Percentiles rank a stretch among this genome's conserved stretches.
Conservation (phyloP, 2,888 invertebrate genomes). For the Melikaiella ostensackeni region DNA sequence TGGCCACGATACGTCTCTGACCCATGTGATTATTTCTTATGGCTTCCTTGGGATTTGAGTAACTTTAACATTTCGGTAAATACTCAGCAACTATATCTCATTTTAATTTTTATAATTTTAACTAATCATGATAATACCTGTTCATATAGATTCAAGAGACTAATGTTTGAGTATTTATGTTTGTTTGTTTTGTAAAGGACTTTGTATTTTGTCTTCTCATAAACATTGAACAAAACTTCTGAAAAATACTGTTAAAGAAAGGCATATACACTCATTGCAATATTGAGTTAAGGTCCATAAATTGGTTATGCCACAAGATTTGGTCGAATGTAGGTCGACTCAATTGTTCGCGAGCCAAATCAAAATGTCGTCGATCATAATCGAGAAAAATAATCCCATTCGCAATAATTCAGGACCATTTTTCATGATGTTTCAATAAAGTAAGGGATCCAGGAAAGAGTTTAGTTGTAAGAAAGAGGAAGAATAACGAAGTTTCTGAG, state of each 20-base stretch:
- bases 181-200: too few relatives aligned
- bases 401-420: background rate
- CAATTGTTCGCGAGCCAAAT: background rate
- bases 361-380: background rate
- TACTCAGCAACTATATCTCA: too few relatives aligned
- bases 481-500: too few relatives aligned
- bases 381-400: background rate
- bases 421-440: background rate
- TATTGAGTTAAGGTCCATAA: background rate
- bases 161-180: too few relatives aligned
- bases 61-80: background rate
- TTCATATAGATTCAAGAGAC: too few relatives aligned
- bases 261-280: background rate
- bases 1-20: background rate
- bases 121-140: too few relatives aligned
- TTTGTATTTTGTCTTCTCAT: too few relatives aligned
- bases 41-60: background rate
- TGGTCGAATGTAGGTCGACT: background rate
- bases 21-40: constrained; percentile 4
- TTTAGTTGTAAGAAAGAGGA: too few relatives aligned
- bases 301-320: background rate
- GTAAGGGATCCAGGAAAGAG: background rate
- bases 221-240: too few relatives aligned
- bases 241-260: too few relatives aligned
- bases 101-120: too few relatives aligned